phyloP scores from a whole-genome alignment of 2,113 vertebrate genomes.

The Brachyistius frenatus region DNA sequence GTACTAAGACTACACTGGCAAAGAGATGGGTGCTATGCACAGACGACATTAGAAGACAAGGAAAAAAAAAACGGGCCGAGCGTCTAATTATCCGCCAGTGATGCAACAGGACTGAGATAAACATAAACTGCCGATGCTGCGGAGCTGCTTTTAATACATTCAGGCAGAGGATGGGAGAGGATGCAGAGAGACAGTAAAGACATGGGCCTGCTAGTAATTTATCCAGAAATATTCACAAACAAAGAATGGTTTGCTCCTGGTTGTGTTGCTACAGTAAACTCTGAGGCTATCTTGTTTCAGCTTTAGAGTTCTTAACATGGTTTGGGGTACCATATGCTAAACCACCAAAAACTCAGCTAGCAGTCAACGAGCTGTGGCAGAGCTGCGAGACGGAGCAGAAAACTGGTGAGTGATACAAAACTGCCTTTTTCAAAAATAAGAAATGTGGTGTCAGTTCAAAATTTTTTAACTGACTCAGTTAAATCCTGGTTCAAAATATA shows the following conservation, averaged over 20 bases:
- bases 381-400: constrained; percentile 21
- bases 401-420: constrained; percentile 12
- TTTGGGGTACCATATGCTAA: constrained; percentile 30
- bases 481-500: constrained; percentile 22
- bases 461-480: constrained; percentile 30
- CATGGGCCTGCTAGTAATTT: constrained; percentile 1
- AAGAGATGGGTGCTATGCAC: constrained; percentile 30
- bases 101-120: constrained; percentile 50
- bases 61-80: constrained; percentile 44
- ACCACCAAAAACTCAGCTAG: constrained; percentile 18
- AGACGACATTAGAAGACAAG: constrained; percentile 50
- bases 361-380: background rate
- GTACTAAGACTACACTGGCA: constrained; percentile 27
- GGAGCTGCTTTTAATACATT: background rate
- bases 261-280: constrained; percentile 19
- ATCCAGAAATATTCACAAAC: constrained; percentile 5
- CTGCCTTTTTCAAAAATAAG: constrained; percentile 27
- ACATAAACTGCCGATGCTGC: constrained; percentile 2
- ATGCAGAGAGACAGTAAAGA: background rate
- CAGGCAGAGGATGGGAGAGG: background rate
- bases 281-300: constrained; percentile 26
- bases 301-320: constrained; percentile 2
- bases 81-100: constrained; percentile 70
- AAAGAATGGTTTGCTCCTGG: constrained; percentile 25
- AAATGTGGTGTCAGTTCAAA: constrained; percentile 22